These are phyloP conservation scores for Gallinago jamesoni DNA, from an alignment of 2,113 vertebrate genomes.

Conservation along the genomic window DNA sequence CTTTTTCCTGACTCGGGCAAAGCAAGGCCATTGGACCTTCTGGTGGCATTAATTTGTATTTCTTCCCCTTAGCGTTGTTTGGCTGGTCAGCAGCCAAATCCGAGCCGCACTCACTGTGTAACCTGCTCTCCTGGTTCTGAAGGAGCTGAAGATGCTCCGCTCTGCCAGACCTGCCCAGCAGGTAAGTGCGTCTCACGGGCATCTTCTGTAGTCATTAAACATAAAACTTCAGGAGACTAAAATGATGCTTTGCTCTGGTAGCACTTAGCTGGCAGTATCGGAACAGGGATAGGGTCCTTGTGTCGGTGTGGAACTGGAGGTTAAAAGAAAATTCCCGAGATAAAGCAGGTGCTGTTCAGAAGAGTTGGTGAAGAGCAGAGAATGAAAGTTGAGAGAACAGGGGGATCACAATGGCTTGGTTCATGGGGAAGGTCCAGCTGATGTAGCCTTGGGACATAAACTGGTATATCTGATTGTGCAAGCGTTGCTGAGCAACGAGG, in stretches of 20 bases:
- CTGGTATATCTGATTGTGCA: not conserved
- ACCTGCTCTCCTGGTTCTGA: conserved; percentile 68
- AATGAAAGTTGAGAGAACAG: not conserved
- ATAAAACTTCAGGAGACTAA: not conserved
- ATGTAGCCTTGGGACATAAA: not conserved
- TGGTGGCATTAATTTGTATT: not conserved
- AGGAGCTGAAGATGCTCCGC: conserved; percentile 16
- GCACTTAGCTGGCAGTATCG: not conserved
- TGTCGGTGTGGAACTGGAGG: not conserved
- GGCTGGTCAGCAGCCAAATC: conserved; percentile 75
- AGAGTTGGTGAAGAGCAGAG: not conserved
- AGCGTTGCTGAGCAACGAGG: not conserved
- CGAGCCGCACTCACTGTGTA: conserved; percentile 57
- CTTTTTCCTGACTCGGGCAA: not conserved
- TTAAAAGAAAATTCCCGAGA: not conserved
- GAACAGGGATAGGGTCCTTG: not conserved
- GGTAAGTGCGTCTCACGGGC: conserved; percentile 50
- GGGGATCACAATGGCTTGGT: not conserved
- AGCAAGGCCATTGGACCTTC: not conserved
- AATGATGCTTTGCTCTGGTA: not conserved
- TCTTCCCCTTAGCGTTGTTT: conserved; percentile 57
- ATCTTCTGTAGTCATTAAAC: not conserved
- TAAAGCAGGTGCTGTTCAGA: not conserved
- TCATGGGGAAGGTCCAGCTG: not conserved
- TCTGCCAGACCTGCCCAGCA: conserved; percentile 78